These are phyloP conservation scores for Blera fallax DNA, from an alignment of 2,888 invertebrate species.

Conservation along the genomic window DNA sequence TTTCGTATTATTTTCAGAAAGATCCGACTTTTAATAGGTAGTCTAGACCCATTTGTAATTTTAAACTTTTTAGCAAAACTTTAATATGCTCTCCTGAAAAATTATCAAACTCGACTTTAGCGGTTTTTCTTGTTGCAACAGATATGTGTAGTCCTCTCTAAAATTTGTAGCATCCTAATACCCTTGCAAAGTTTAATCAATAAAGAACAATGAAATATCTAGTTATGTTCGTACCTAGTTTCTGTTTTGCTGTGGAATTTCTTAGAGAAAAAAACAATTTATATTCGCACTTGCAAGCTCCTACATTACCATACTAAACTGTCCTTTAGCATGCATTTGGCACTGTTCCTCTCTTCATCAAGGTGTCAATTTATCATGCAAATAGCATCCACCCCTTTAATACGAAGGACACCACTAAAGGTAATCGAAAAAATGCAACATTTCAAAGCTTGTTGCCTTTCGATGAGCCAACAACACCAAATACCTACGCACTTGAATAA, in stretches of 20 bases:
- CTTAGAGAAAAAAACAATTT: background rate
- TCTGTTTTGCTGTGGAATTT: background rate
- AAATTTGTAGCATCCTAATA: too few species aligned
- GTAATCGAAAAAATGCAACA: constrained; percentile 3
- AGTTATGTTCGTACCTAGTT: too few species aligned
- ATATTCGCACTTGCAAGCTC: background rate
- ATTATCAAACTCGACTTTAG: too few species aligned
- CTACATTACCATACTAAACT: background rate
- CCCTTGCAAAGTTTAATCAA: too few species aligned
- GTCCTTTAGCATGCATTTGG: background rate
- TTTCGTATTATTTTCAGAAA: too few species aligned
- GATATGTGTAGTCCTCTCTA: too few species aligned
- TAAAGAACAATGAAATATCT: too few species aligned
- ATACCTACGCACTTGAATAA: constrained; percentile 33
- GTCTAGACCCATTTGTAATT: too few species aligned
- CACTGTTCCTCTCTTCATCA: background rate
- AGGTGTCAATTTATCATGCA: constrained; percentile 23
- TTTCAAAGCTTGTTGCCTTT: background rate
- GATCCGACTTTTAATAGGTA: too few species aligned
- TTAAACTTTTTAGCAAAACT: too few species aligned
- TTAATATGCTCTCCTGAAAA: too few species aligned
- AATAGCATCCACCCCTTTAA: constrained; percentile 11
- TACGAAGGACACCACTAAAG: background rate
- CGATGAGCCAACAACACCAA: background rate
- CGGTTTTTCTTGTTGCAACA: too few species aligned